Conservation (phyloP, 2,888 invertebrate genomes). For the Sminthurides aquaticus region DNA sequence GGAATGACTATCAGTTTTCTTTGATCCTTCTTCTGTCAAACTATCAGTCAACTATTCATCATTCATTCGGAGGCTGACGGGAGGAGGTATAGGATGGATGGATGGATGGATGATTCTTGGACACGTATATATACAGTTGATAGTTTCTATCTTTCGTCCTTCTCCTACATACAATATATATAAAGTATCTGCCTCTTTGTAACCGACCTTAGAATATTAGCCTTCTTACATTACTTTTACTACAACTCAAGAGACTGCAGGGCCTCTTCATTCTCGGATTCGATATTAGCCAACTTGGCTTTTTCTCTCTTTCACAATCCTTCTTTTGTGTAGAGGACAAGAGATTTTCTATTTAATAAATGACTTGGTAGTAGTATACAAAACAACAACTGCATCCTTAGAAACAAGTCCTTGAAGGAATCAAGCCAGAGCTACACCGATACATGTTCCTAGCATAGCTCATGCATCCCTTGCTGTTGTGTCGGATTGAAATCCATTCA, state of each 20-base stretch:
- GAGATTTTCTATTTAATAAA: background rate
- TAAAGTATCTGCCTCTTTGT: background rate
- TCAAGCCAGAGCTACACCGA: background rate
- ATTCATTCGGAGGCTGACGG: conserved; percentile 9
- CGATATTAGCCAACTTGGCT: background rate
- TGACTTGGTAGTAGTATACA: background rate
- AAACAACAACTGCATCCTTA: background rate
- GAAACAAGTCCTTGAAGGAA: background rate
- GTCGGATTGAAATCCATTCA: background rate
- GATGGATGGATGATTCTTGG: conserved; percentile 2
- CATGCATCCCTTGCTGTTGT: too few relatives aligned
- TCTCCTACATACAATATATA: too few relatives aligned
- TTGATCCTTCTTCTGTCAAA: conserved; percentile 24
- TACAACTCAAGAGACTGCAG: too few relatives aligned
- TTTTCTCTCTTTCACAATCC: background rate
- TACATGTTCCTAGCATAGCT: background rate
- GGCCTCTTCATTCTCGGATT: too few relatives aligned
- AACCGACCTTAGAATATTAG: background rate
- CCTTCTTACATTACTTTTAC: background rate
- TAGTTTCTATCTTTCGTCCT: too few relatives aligned
- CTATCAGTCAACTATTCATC: conserved; percentile 26
- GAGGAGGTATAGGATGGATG: background rate
- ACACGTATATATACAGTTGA: background rate
- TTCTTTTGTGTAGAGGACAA: background rate
- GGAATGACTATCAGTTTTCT: conserved; percentile 25